These are phyloP conservation scores for Troides aeacus DNA, from an alignment of 2,888 invertebrate species.

Conservation along the genomic window DNA sequence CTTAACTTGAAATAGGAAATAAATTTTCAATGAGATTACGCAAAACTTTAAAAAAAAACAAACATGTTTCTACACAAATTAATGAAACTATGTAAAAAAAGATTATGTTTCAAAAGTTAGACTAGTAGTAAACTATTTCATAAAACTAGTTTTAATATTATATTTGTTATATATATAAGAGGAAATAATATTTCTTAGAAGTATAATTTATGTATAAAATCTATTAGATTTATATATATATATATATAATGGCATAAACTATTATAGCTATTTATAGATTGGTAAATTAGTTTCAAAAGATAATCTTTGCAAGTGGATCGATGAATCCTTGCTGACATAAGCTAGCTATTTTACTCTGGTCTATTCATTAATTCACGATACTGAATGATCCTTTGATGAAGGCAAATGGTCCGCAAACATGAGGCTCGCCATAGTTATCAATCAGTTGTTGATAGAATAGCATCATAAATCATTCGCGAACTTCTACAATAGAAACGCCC, in stretches of 20 bases:
- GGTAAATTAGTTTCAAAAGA: conserved; percentile 23
- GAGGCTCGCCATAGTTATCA: conserved; percentile 59
- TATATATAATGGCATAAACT: conserved; percentile 4
- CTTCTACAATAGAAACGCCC: conserved; percentile 51
- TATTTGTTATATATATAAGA: too few species aligned
- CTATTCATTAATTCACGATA: conserved; percentile 43
- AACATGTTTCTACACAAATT: too few species aligned
- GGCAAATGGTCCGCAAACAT: conserved; percentile 61
- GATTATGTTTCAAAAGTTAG: too few species aligned
- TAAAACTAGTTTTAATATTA: too few species aligned
- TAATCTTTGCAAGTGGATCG: conserved; percentile 21
- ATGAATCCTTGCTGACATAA: conserved; percentile 30
- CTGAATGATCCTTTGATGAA: conserved; percentile 61
- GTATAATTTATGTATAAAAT: too few species aligned
- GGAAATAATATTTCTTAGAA: too few species aligned
- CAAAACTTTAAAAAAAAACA: too few species aligned
- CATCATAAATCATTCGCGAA: conserved; percentile 56
- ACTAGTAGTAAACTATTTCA: too few species aligned
- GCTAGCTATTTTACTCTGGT: conserved; percentile 31
- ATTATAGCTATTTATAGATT: conserved; percentile 19
- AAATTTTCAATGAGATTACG: too few species aligned
- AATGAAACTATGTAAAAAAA: too few species aligned
- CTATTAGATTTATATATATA: not conserved
- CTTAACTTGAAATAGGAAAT: not conserved
- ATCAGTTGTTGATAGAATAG: conserved; percentile 49